A percentile compares a stretch with the other conserved stretches of the same genome.
Evolutionary conservation across 2,113 vertebrate species (phyloP).

Genomic region (Labeo catla): DNA sequence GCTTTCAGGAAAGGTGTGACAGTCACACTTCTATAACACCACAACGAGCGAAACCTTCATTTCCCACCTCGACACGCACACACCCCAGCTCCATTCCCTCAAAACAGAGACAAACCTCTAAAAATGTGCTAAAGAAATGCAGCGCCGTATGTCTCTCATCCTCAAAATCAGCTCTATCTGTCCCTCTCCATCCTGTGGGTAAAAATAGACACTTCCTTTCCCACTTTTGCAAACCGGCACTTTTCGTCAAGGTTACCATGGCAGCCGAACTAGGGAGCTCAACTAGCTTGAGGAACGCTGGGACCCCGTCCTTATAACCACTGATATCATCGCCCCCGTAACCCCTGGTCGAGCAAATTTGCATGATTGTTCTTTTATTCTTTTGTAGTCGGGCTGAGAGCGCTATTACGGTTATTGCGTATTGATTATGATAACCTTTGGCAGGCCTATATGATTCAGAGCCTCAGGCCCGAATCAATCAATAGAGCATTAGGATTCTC

Average conservation of each 20-base stretch:
- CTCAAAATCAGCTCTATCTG: slow-evolving; percentile 44
- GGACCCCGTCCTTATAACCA: not conserved
- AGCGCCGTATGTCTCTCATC: slow-evolving; percentile 18
- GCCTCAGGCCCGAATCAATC: slow-evolving; percentile 39
- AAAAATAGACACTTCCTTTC: slow-evolving; percentile 32
- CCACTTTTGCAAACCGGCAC: slow-evolving; percentile 18
- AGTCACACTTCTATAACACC: slow-evolving; percentile 60
- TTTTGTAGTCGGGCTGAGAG: slow-evolving; percentile 25
- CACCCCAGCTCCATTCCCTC: slow-evolving; percentile 37
- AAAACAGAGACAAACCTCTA: slow-evolving; percentile 39
- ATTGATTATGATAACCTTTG: slow-evolving; percentile 57
- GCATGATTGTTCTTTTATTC: slow-evolving; percentile 47
- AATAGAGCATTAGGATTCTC: slow-evolving; percentile 55
- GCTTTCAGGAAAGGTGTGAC: slow-evolving; percentile 63
- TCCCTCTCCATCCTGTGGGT: slow-evolving; percentile 11
- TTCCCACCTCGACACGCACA: slow-evolving; percentile 22
- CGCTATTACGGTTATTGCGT: slow-evolving; percentile 52
- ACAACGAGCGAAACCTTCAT: slow-evolving; percentile 39
- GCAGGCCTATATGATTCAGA: slow-evolving; percentile 45
- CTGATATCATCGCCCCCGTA: slow-evolving; percentile 5
- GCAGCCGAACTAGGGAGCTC: slow-evolving; percentile 28
- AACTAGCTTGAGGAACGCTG: slow-evolving; percentile 7
- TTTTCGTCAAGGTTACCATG: slow-evolving; percentile 32
- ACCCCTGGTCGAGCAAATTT: slow-evolving; percentile 22
- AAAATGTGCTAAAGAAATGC: slow-evolving; percentile 60